Conservation (phyloP, 2,797 vertebrate species). For the Phyllotis vaccarum region DNA sequence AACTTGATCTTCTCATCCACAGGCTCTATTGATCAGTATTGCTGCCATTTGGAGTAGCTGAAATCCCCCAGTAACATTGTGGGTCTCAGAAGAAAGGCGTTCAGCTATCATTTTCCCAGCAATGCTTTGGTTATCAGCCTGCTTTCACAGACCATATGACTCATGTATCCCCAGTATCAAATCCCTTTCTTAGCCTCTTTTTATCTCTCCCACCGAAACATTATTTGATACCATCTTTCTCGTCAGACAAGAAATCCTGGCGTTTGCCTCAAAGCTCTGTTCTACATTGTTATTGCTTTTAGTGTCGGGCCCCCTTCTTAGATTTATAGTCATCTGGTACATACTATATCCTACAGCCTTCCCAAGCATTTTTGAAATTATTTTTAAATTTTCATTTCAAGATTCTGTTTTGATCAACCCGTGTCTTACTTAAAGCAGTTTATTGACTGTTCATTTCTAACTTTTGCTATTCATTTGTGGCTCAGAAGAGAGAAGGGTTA, state of each 20-base stretch:
- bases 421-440: constrained; percentile 50
- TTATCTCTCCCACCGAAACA: neutral
- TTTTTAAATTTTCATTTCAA: neutral
- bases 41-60: neutral
- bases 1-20: constrained; percentile 33
- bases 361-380: constrained; percentile 37
- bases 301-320: neutral
- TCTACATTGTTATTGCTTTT: constrained; percentile 23
- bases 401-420: neutral
- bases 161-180: neutral
- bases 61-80: neutral
- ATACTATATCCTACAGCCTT: neutral
- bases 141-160: neutral
- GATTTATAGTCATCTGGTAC: neutral
- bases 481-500: constrained; percentile 23
- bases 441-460: constrained; percentile 27
- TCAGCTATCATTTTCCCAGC: neutral
- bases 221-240: constrained; percentile 51
- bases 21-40: neutral
- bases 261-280: neutral
- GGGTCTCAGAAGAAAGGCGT: neutral
- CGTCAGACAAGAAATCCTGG: constrained; percentile 37
- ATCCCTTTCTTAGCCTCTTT: neutral
- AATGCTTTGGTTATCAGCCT: neutral
- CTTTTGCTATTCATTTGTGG: neutral